Percentiles rank a stretch among this genome's conserved stretches.
These are phyloP conservation scores for Sternotherus odoratus DNA, from an alignment of 2,797 vertebrate species.

Conservation along the genomic window DNA sequence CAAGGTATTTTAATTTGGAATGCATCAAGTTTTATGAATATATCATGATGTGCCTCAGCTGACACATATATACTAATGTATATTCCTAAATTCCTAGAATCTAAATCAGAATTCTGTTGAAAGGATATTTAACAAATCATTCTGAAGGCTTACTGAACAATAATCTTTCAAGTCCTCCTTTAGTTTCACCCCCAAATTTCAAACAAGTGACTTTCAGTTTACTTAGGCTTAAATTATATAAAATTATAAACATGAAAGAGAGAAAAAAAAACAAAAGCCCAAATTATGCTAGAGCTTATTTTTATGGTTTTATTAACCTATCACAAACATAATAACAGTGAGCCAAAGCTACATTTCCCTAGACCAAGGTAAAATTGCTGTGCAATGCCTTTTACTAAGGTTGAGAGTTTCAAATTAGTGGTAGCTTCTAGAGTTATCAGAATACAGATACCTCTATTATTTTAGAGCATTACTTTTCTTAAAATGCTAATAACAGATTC, in stretches of 20 bases:
- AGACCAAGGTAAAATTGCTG: neutral
- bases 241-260: neutral
- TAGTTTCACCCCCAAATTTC: slow-evolving; percentile 3
- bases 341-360: neutral
- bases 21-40: neutral
- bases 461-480: accelerated
- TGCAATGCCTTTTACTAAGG: neutral
- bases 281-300: neutral
- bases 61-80: too few relatives aligned
- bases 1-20: neutral
- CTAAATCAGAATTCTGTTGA: neutral
- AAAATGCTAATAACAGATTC: neutral
- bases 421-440: neutral
- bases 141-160: neutral
- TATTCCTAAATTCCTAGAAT: slow-evolving; percentile 10
- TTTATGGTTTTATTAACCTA: neutral
- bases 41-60: neutral
- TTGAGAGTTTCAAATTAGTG: neutral
- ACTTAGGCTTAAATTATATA: neutral
- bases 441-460: neutral
- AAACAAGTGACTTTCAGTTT: neutral
- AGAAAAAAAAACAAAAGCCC: neutral
- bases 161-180: neutral
- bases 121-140: neutral
- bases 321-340: neutral